phyloP scores from a whole-genome alignment of 2,797 vertebrate species.

The Parambassis ranga region DNA sequence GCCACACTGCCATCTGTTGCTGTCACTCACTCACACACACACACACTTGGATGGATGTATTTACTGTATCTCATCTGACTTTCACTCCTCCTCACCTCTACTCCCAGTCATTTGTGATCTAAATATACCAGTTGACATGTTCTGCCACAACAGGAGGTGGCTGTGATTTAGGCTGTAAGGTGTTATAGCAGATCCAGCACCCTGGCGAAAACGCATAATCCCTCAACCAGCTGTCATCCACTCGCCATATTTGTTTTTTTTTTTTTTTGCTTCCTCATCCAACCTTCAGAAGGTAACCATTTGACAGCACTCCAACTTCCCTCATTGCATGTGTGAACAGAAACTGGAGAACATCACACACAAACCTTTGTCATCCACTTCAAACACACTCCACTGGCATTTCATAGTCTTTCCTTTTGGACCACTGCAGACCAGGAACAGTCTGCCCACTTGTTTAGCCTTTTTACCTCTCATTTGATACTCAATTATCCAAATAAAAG shows the following conservation, averaged over 20 bases:
- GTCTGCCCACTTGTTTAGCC: no score
- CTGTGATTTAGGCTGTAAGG: conserved; percentile 16
- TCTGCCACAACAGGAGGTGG: conserved; percentile 27
- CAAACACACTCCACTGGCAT: no score
- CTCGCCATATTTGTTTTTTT: conserved; percentile 6
- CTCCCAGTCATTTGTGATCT: conserved; percentile 7
- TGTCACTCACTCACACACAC: conserved; percentile 29
- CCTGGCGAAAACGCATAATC: conserved; percentile 12
- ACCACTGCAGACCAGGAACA: no score
- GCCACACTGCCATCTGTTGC: conserved; percentile 44
- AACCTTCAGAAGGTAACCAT: background rate
- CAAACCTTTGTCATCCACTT: no score
- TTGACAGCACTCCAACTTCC: no score
- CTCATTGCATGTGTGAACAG: no score
- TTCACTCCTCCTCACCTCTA: conserved; percentile 14
- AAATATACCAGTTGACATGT: conserved; percentile 21
- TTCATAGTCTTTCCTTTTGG: no score
- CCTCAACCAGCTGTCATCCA: conserved; percentile 37
- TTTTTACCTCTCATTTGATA: no score
- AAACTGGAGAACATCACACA: no score
- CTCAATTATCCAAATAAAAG: no score
- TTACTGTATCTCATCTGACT: conserved; percentile 13
- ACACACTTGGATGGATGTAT: background rate
- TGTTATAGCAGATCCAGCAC: conserved; percentile 31
- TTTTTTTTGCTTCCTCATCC: background rate